A percentile compares a stretch with the other conserved stretches of the same genome.
phyloP scores from a whole-genome alignment of 2,797 vertebrate species.

The Strix occidentalis region DNA sequence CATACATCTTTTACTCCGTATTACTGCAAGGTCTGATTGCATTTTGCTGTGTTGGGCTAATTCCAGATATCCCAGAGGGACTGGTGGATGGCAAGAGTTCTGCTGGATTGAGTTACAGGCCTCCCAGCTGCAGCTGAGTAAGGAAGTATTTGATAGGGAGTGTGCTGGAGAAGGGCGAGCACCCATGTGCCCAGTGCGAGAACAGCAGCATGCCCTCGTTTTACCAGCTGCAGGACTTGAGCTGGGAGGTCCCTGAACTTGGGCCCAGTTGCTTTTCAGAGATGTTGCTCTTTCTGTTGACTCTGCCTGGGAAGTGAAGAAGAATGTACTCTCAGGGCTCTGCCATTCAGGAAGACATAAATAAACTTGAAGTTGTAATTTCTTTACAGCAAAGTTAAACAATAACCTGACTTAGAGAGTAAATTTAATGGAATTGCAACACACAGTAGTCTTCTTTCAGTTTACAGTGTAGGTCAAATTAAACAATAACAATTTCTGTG shows the following conservation, averaged over 20 bases:
- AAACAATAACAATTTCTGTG: accelerated
- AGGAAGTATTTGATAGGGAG: not conserved
- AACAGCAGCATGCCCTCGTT: not conserved
- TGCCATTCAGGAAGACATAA: not conserved
- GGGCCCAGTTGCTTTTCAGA: not conserved
- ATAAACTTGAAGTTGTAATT: not conserved
- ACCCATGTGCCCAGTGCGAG: not conserved
- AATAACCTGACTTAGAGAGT: not conserved
- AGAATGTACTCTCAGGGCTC: not conserved
- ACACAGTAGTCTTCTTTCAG: not conserved
- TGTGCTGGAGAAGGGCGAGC: not conserved
- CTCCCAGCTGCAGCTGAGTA: not conserved
- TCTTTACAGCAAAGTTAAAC: not conserved
- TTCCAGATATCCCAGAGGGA: not conserved
- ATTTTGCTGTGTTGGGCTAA: not conserved
- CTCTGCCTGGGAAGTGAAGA: not conserved
- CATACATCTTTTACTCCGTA: not conserved
- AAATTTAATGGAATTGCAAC: not conserved
- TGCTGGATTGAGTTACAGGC: not conserved
- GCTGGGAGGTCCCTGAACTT: not conserved
- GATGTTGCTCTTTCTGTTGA: not conserved
- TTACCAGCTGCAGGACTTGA: not conserved
- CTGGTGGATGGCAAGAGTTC: not conserved
- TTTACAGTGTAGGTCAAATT: not conserved
- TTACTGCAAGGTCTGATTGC: not conserved